Percentiles rank a stretch among this genome's conserved stretches.
phyloP scores from a whole-genome alignment of 2,113 vertebrate genomes.

The Rutilus rutilus region DNA sequence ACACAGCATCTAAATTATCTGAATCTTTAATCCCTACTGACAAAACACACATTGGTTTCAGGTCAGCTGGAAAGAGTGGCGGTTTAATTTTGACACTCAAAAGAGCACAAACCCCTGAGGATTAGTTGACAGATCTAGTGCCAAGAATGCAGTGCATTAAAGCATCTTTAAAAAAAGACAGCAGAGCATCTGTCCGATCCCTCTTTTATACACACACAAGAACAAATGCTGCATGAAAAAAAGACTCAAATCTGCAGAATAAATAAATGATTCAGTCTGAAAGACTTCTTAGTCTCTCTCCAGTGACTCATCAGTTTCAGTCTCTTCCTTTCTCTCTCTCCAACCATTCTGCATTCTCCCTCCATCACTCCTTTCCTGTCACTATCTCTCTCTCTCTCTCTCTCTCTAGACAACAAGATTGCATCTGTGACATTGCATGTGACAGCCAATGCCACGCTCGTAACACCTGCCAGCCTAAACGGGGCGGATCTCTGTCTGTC shows the following conservation, averaged over 20 bases:
- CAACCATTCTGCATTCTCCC: neutral
- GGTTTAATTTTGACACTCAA: neutral
- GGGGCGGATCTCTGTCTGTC: conserved; percentile 19
- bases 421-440: conserved; percentile 31
- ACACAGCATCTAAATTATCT: neutral
- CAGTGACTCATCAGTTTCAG: conserved; percentile 24
- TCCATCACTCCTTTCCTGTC: conserved; percentile 22
- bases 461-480: conserved; percentile 8
- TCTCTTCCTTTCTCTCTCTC: neutral
- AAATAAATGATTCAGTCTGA: conserved; percentile 32
- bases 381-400: neutral
- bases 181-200: conserved; percentile 19
- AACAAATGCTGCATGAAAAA: conserved; percentile 1
- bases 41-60: neutral
- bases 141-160: conserved; percentile 7
- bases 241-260: conserved; percentile 8
- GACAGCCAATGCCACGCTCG: conserved; percentile 25
- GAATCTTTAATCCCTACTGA: neutral
- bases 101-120: conserved; percentile 7
- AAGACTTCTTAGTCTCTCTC: conserved; percentile 11
- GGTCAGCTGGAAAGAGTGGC: conserved; percentile 8
- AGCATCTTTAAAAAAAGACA: conserved; percentile 33
- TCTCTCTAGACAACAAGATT: neutral
- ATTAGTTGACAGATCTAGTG: conserved; percentile 26
- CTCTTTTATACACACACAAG: neutral